phyloP scores from a whole-genome alignment of 2,797 vertebrate species.

The Gymnoscopelus microlampas region DNA sequence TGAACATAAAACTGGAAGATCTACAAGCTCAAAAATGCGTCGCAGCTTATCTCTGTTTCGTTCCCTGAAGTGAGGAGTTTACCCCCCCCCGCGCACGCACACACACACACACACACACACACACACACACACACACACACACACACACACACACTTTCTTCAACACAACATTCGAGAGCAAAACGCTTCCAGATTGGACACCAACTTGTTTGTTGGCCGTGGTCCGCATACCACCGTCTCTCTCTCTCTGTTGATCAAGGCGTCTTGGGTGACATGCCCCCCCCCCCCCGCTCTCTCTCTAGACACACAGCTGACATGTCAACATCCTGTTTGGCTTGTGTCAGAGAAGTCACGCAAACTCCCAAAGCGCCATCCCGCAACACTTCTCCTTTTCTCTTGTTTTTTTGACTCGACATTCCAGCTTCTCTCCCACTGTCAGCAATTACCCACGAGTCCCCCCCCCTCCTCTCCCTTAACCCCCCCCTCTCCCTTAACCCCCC shows the following conservation, averaged over 20 bases:
- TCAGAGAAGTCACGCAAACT: conserved; percentile 28
- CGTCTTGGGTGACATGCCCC: conserved; percentile 11
- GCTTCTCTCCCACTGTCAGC: conserved; percentile 60
- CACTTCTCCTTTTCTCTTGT: conserved; percentile 48
- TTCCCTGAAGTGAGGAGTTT: too few species aligned
- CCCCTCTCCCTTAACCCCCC: conserved; percentile 24
- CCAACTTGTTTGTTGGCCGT: background rate
- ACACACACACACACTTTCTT: background rate
- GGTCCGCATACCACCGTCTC: background rate
- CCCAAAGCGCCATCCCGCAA: conserved; percentile 6
- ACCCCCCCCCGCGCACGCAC: too few species aligned
- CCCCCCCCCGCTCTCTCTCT: background rate
- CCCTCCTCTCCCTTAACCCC: conserved; percentile 41
- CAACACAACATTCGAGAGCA: background rate
- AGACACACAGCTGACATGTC: conserved; percentile 33
- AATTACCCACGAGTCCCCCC: conserved; percentile 53
- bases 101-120: too few species aligned
- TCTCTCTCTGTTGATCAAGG: too few species aligned
- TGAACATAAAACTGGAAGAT: too few species aligned
- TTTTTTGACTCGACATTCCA: conserved; percentile 37
- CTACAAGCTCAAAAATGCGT: too few species aligned
- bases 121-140: too few species aligned
- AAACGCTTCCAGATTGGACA: background rate
- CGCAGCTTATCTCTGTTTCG: too few species aligned
- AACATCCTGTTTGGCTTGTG: conserved; percentile 18